Evolutionary conservation across 2,797 vertebrate genomes (phyloP).

Genomic region (Cryptoblepharus egeriae): DNA sequence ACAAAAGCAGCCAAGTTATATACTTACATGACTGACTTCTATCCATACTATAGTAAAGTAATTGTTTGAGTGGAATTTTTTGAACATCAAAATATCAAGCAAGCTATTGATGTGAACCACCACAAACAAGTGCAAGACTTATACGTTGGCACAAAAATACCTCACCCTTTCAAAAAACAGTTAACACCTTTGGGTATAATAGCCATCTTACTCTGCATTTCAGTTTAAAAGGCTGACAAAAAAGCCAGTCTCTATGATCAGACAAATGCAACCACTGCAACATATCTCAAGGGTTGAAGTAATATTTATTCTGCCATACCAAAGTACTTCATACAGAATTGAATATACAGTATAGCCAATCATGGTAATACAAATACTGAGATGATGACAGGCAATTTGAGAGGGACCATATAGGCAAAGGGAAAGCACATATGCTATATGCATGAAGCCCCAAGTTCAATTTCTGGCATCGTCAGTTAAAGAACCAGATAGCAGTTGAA

Average conservation of each 20-base stretch:
- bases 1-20: conserved; percentile 1
- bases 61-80: conserved; percentile 11
- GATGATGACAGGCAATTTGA: neutral
- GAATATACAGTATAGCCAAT: neutral
- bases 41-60: neutral
- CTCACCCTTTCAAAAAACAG: conserved; percentile 11
- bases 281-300: neutral
- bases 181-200: neutral
- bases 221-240: conserved; percentile 15
- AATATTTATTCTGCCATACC: neutral
- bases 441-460: too few species aligned
- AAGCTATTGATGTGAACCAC: conserved; percentile 11
- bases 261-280: conserved; percentile 4
- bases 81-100: conserved; percentile 11
- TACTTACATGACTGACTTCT: conserved; percentile 13
- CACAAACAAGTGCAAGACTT: neutral
- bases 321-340: neutral
- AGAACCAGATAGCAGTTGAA: too few species aligned
- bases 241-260: neutral
- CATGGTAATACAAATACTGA: neutral
- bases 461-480: too few species aligned
- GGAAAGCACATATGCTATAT: too few species aligned
- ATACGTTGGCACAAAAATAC: neutral
- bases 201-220: neutral
- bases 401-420: too few species aligned